A percentile compares a stretch with the other conserved stretches of the same genome.
phyloP scores from a whole-genome alignment of 2,113 vertebrate genomes.

The Hippocampus mohnikei region DNA sequence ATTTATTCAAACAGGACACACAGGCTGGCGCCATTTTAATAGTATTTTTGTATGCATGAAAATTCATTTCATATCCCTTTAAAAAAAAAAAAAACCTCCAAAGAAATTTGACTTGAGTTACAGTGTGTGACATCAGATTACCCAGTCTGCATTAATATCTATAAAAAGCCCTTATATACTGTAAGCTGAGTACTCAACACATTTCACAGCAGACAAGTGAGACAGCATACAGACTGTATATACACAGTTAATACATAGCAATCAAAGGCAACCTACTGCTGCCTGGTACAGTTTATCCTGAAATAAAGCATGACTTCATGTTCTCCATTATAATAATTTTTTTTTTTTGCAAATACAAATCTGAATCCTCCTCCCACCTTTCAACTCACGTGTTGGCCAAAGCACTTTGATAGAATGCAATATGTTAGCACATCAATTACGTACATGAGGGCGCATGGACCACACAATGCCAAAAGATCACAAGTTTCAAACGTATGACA shows the following conservation, averaged over 20 bases:
- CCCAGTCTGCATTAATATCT: slow-evolving; percentile 65
- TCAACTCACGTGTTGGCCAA: slow-evolving; percentile 61
- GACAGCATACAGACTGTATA: slow-evolving; percentile 68
- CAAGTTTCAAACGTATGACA: slow-evolving; percentile 63
- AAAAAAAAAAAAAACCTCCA: slow-evolving; percentile 30
- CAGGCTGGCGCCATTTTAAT: slow-evolving; percentile 58
- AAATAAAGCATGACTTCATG: slow-evolving; percentile 56
- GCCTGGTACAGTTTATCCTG: slow-evolving; percentile 62
- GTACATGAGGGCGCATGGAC: slow-evolving; percentile 58
- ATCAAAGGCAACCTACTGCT: slow-evolving; percentile 65
- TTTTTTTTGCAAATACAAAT: slow-evolving; percentile 61
- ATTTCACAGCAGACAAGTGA: slow-evolving; percentile 70
- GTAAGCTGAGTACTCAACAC: slow-evolving; percentile 67
- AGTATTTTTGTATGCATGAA: slow-evolving; percentile 59
- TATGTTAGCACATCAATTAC: slow-evolving; percentile 65
- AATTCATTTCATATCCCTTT: slow-evolving; percentile 46
- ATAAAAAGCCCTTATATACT: slow-evolving; percentile 75
- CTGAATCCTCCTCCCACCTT: slow-evolving; percentile 41
- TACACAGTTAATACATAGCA: slow-evolving; percentile 68
- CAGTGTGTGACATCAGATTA: slow-evolving; percentile 54
- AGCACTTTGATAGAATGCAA: slow-evolving; percentile 69
- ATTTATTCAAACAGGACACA: slow-evolving; percentile 67
- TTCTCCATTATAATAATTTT: background rate
- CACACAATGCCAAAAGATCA: slow-evolving; percentile 57
- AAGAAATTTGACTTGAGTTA: slow-evolving; percentile 51